Conservation (phyloP, 2,113 vertebrate genomes). For the Centrocercus urophasianus region DNA sequence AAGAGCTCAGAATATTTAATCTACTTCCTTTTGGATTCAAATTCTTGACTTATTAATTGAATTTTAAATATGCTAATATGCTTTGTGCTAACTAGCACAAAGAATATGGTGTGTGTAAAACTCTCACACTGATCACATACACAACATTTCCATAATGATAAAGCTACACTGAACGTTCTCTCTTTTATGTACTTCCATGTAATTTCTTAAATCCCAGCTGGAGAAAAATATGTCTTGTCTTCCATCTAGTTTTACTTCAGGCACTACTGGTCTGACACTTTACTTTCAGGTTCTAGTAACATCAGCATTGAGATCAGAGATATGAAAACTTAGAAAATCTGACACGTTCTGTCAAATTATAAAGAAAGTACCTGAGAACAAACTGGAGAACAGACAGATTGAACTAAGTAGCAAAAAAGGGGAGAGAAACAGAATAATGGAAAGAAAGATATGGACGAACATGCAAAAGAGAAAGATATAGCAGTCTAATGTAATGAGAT, state of each 20-base stretch:
- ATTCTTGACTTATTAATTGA: neutral
- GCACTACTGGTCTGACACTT: conserved; percentile 24
- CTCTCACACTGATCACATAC: neutral
- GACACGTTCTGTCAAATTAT: conserved; percentile 32
- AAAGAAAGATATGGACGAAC: neutral
- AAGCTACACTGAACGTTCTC: neutral
- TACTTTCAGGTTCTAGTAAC: conserved; percentile 45
- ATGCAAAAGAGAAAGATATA: neutral
- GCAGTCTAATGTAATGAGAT: neutral
- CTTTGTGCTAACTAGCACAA: neutral
- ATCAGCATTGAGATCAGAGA: conserved; percentile 48
- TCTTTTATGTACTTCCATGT: conserved; percentile 15
- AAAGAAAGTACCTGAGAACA: conserved; percentile 18
- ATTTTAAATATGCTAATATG: neutral
- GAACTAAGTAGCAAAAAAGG: conserved; percentile 21
- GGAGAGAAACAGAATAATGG: neutral
- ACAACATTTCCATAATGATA: conserved; percentile 18
- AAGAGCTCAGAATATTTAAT: neutral
- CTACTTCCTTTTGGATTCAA: neutral
- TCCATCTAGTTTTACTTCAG: conserved; percentile 37
- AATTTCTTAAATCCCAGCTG: conserved; percentile 31
- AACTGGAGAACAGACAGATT: conserved; percentile 37
- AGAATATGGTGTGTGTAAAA: neutral
- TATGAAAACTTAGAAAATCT: conserved; percentile 25
- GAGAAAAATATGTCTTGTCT: conserved; percentile 37